These are phyloP conservation scores for Thalassophryne amazonica DNA, from an alignment of 2,797 vertebrate species.

Conservation along the genomic window DNA sequence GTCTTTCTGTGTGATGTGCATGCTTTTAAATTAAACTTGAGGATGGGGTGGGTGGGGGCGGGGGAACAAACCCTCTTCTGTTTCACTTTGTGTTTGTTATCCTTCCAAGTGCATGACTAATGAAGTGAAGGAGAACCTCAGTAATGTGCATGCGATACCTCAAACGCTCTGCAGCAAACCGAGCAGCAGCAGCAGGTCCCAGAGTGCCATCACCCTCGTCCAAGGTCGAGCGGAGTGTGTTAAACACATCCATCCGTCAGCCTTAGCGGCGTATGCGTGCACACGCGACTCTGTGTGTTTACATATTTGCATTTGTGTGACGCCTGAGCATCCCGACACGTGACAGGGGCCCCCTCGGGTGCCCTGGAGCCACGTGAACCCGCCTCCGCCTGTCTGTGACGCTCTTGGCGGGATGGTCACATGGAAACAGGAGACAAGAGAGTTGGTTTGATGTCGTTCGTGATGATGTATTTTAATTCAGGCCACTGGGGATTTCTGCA, in stretches of 20 bases:
- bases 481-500: not conserved
- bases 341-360: constrained; percentile 10
- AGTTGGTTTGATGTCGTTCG: not conserved
- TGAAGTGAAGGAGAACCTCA: not conserved
- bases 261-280: constrained; percentile 8
- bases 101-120: constrained; percentile 9
- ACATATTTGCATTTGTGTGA: constrained; percentile 11
- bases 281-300: not conserved
- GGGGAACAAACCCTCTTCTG: not conserved
- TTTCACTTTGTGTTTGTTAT: constrained; percentile 6
- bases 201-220: constrained; percentile 45
- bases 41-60: no score
- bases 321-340: constrained; percentile 40
- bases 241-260: constrained; percentile 58
- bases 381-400: constrained; percentile 25
- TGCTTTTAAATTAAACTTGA: not conserved
- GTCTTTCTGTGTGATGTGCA: not conserved
- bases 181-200: constrained; percentile 44
- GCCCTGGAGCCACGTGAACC: constrained; percentile 24
- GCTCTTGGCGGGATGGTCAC: constrained; percentile 13
- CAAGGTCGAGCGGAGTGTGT: constrained; percentile 59
- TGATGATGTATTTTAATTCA: not conserved
- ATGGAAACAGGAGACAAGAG: not conserved
- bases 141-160: not conserved
- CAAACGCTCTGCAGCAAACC: not conserved